Base-by-base conservation (phyloP, 1,140 invertebrate genomes). In the Drosophila tropicalis region DNA sequence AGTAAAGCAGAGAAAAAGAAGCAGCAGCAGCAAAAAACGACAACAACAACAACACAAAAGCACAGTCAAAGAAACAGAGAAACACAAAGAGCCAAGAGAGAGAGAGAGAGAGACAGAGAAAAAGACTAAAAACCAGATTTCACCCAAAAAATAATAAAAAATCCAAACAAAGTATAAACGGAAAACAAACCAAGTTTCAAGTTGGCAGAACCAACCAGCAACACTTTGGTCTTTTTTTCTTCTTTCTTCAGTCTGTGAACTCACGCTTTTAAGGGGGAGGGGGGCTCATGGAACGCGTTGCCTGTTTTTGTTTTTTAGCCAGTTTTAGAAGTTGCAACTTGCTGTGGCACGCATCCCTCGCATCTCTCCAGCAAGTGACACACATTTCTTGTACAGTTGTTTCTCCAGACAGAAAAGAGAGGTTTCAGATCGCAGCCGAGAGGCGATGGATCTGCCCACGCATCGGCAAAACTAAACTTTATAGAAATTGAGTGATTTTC, bases 71-170 rank as follows among this genome's bases (percentile, higher is more conserved):
- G 39, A 66, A 34, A 36, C 19, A 40, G 40, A 36, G n/a, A 10
- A 13, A 40, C 10, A 68, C 19, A 73, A 10, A 15, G 61, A 29
- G 67, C 19, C 19, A 2, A 47, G 60, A 66, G 51, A 55, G n/a
- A 61, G 17, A 47, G 51, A 55, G n/a, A 61, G 17, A 47, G 54
- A 68, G 10, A 25, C 17, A 61, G 17, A 47, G 41, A 32, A 36
- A 61, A 17, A 62, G 41, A 67, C 57, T 65, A 70, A 86, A 85
- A 86, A 86, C 83, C 83, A 87, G 83, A 86, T 86, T 86, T 86
- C 72, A 71, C 72, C 75, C 56, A 41, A 66, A 83, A 58, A 62
- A 84, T 67, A 40, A 51, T 60, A 47, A 60, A 67, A 70, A 22
- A 70, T 40, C 13, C 15, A 17, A 15, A 44, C 15, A n/a, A 15